Evolutionary conservation across 1,140 invertebrate genomes (phyloP).

Genomic region (Pachyrhynchus sulphureomaculatus): DNA sequence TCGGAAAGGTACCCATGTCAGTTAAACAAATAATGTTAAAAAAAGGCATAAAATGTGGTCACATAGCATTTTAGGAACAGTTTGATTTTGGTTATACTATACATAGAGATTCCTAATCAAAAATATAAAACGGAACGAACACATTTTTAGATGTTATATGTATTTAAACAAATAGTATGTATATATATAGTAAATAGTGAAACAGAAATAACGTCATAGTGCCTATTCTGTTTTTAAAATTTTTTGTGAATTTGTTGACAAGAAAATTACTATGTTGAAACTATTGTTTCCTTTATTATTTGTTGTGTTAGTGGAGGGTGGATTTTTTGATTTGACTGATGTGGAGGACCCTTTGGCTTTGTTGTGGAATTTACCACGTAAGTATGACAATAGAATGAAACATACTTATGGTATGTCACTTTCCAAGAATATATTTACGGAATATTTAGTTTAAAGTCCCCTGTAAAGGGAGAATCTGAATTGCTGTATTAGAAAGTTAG

Average conservation of each 20-base stretch:
- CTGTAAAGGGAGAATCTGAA: too few species aligned
- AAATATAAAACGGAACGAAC: too few species aligned
- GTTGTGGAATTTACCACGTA: slow-evolving; percentile 41
- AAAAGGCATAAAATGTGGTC: slow-evolving; percentile 12
- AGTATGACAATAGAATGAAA: too few species aligned
- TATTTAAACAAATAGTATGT: too few species aligned
- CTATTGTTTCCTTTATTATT: slow-evolving; percentile 17
- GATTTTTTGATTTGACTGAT: slow-evolving; percentile 43
- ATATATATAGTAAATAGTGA: too few species aligned
- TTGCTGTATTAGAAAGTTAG: too few species aligned
- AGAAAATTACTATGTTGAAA: slow-evolving; percentile 30
- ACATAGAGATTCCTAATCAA: too few species aligned
- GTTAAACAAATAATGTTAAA: slow-evolving; percentile 21
- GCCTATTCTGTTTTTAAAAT: too few species aligned
- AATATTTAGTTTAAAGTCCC: not conserved
- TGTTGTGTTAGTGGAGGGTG: slow-evolving; percentile 10
- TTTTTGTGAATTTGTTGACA: too few species aligned
- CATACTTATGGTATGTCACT: not conserved
- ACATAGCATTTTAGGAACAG: not conserved
- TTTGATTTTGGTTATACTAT: not conserved
- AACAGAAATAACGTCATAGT: too few species aligned
- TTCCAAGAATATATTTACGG: slow-evolving; percentile 9
- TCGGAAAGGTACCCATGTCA: slow-evolving; percentile 1
- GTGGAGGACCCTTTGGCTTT: slow-evolving; percentile 43
- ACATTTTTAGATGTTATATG: too few species aligned